Base-by-base conservation (phyloP, 2,113 vertebrate genomes). In the Myotis brandtii region DNA sequence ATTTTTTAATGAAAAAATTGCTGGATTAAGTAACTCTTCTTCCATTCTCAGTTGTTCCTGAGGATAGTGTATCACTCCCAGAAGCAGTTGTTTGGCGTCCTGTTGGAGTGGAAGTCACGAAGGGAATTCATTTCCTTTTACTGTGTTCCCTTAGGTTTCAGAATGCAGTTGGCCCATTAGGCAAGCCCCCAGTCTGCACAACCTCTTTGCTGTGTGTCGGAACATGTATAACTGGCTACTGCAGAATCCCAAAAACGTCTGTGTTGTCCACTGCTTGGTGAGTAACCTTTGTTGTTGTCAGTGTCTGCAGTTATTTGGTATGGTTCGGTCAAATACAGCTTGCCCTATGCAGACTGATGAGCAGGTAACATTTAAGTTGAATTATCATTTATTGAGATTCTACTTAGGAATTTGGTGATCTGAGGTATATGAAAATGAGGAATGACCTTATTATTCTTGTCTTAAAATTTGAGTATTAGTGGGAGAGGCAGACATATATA, bases 221-320 rank as follows among this genome's bases (percentile, higher is more conserved):
- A 99, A 99, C 98, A 99, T 99, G 99, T 99, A 99, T 98, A 99
- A 99, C 98, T 99, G 99, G 99, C 99, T 99, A 86, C 99, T 99
- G 88, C 99, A 99, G 98, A 99, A 99, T 97, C 99, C 99, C 98
- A 99, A 99, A 98, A 99, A 99, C 17, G 99, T 99, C 93, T 99
- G 99, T 96, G 99, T 99, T 97, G 99, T 99, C 98, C 99, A 99
- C 97, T 99, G 99, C 98, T 99, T 99, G 99, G 99, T 99, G 98
- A 99, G 99, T 97, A 37, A 66, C 20, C 30, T 64, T 50, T 25
- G 20, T 2, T 80, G 25, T 54, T 37, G 14, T 4, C 43, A 52
- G n/a, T n/a, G 25, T 4, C 59, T n/a, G 5, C 52, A 64, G 37
- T 32, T 13, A 40, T 66, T 93, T 62, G 62, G 54, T 86, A 40